These are phyloP conservation scores for Nemotelus pantherinus DNA, from an alignment of 2,888 invertebrate species.

Conservation along the genomic window DNA sequence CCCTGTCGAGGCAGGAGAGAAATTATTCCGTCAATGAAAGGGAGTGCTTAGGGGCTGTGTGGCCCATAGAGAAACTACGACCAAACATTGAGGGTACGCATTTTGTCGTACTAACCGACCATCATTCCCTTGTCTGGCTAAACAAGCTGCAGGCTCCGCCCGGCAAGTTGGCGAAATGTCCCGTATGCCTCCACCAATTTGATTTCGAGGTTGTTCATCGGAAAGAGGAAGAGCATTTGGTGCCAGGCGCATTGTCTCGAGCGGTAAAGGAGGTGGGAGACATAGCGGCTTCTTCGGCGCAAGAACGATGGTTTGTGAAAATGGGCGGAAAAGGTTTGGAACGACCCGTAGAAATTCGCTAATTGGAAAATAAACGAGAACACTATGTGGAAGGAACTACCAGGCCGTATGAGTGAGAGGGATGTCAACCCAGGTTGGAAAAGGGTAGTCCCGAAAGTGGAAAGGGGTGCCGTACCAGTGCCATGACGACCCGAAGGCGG, in stretches of 20 bases:
- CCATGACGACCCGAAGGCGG: neutral
- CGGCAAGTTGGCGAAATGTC: neutral
- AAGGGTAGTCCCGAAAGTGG: neutral
- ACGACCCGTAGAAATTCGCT: too few relatives aligned
- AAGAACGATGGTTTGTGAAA: too few relatives aligned
- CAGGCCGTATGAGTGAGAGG: too few relatives aligned
- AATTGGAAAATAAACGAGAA: too few relatives aligned
- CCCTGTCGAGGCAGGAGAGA: too few relatives aligned
- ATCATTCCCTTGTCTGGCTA: neutral
- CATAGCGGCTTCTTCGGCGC: too few relatives aligned
- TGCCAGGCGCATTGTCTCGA: neutral
- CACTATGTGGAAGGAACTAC: too few relatives aligned
- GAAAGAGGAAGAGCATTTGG: too few relatives aligned
- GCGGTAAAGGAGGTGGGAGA: neutral
- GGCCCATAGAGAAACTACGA: neutral
- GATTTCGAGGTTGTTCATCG: neutral
- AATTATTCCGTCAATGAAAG: too few relatives aligned
- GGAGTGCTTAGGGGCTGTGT: too few relatives aligned
- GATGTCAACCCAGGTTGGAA: too few relatives aligned
- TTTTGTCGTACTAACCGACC: neutral
- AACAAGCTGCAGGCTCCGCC: neutral
- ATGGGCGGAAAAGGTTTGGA: too few relatives aligned
- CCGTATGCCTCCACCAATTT: neutral
- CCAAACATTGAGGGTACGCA: neutral
- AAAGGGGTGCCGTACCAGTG: neutral